These are phyloP conservation scores for Acleris laterana DNA, from an alignment of 2,888 invertebrate species.

Conservation along the genomic window DNA sequence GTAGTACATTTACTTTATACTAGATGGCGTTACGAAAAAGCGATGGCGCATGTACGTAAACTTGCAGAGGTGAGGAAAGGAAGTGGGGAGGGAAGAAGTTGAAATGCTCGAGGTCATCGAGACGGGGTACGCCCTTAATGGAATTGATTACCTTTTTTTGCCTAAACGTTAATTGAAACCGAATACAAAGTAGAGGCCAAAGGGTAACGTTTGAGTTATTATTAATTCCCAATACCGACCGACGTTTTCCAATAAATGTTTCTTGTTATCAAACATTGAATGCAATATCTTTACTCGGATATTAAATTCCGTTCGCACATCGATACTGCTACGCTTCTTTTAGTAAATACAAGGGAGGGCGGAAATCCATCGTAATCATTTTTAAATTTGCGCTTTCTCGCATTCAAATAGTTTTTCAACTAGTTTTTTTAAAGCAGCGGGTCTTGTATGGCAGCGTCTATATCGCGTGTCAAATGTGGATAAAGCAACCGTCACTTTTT, in stretches of 20 bases:
- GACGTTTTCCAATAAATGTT: background rate
- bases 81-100: too few species aligned
- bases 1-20: too few species aligned
- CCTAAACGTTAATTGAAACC: conserved; percentile 48
- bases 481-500: too few species aligned
- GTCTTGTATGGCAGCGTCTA: too few species aligned
- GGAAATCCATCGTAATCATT: background rate
- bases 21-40: too few species aligned
- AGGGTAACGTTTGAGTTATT: background rate
- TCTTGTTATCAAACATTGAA: conserved; percentile 10
- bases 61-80: too few species aligned
- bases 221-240: conserved; percentile 2
- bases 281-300: conserved; percentile 17
- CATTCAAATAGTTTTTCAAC: too few species aligned
- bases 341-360: background rate
- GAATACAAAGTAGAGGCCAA: conserved; percentile 26
- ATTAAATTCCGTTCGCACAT: conserved; percentile 16
- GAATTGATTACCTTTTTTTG: conserved; percentile 57
- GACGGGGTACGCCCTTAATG: too few species aligned
- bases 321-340: background rate
- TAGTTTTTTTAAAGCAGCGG: too few species aligned
- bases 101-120: too few species aligned
- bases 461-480: too few species aligned
- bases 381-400: background rate
- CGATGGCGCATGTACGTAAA: too few species aligned